These are phyloP conservation scores for Amphipyra tragopoginis DNA, from an alignment of 2,888 invertebrate genomes.

Conservation along the genomic window DNA sequence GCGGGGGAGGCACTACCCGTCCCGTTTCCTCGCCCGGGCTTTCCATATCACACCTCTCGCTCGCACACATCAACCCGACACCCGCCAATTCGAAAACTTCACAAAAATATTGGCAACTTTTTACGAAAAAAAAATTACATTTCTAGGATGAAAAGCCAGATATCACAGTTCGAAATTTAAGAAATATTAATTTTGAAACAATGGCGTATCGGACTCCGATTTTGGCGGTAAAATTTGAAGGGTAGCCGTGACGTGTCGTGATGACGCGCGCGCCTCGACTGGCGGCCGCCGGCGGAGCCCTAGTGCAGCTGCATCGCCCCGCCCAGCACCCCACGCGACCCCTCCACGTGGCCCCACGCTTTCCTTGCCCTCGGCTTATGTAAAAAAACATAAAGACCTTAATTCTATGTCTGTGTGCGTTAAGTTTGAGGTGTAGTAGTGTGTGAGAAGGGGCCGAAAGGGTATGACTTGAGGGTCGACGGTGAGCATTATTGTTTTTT, in stretches of 20 bases:
- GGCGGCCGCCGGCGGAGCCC: constrained; percentile 77
- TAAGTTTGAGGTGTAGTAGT: constrained; percentile 66
- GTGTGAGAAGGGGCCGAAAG: constrained; percentile 72
- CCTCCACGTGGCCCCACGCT: constrained; percentile 81
- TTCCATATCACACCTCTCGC: constrained; percentile 86
- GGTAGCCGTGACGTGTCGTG: constrained; percentile 79
- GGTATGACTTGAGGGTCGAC: constrained; percentile 71
- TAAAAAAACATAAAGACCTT: constrained; percentile 77
- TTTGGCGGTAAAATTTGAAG: constrained; percentile 64
- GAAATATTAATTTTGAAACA: constrained; percentile 26
- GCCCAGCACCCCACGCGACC: constrained; percentile 85
- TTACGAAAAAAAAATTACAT: constrained; percentile 52
- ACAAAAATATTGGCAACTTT: constrained; percentile 69
- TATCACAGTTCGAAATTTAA: constrained; percentile 49
- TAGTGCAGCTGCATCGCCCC: constrained; percentile 86
- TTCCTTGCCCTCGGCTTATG: constrained; percentile 80
- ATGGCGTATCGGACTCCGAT: constrained; percentile 56
- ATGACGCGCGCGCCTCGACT: constrained; percentile 84
- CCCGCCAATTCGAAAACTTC: constrained; percentile 83
- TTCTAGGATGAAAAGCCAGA: constrained; percentile 27
- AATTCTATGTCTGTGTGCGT: constrained; percentile 52
- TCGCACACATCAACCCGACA: constrained; percentile 85
- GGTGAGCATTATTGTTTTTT: constrained; percentile 69
- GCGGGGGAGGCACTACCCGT: constrained; percentile 79
- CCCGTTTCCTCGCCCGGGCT: constrained; percentile 87